Percentiles rank a stretch among this genome's conserved stretches.
phyloP scores from a whole-genome alignment of 2,888 invertebrate species.

The Brachyopa scutellaris region DNA sequence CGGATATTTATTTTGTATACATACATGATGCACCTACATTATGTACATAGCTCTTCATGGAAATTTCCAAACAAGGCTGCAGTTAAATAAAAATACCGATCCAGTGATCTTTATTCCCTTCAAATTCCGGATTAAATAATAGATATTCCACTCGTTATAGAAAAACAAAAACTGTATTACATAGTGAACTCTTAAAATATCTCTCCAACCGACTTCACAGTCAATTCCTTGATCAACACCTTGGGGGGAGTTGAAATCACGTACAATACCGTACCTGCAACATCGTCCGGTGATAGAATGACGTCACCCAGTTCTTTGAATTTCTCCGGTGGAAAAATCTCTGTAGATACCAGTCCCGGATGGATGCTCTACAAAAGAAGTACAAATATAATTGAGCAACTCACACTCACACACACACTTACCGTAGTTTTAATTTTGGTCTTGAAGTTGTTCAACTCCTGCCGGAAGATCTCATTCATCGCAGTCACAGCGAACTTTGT shows the following conservation, averaged over 20 bases:
- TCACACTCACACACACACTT: no score
- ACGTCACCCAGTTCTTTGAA: not conserved
- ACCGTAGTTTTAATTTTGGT: slow-evolving; percentile 78
- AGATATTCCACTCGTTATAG: no score
- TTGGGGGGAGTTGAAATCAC: slow-evolving; percentile 76
- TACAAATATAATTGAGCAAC: no score
- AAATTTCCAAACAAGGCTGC: no score
- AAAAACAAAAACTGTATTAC: no score
- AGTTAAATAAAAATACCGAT: no score
- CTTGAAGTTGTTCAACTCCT: slow-evolving; percentile 77
- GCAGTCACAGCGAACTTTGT: slow-evolving; percentile 79
- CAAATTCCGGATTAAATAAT: no score
- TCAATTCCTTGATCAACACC: slow-evolving; percentile 77
- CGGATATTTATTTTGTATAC: no score
- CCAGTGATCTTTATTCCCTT: no score
- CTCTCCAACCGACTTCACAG: slow-evolving; percentile 78
- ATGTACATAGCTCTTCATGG: no score
- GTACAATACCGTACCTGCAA: slow-evolving; percentile 75
- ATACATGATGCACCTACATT: no score
- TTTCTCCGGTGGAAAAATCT: slow-evolving; percentile 77
- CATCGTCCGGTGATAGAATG: slow-evolving; percentile 75
- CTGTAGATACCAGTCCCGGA: slow-evolving; percentile 82
- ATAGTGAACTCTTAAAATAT: no score
- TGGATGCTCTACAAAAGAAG: slow-evolving; percentile 79
- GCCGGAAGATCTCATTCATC: slow-evolving; percentile 77